A percentile compares a stretch with the other conserved stretches of the same genome.
Conservation (phyloP, 2,888 invertebrate species). For the Fissipunctia ypsillon region DNA sequence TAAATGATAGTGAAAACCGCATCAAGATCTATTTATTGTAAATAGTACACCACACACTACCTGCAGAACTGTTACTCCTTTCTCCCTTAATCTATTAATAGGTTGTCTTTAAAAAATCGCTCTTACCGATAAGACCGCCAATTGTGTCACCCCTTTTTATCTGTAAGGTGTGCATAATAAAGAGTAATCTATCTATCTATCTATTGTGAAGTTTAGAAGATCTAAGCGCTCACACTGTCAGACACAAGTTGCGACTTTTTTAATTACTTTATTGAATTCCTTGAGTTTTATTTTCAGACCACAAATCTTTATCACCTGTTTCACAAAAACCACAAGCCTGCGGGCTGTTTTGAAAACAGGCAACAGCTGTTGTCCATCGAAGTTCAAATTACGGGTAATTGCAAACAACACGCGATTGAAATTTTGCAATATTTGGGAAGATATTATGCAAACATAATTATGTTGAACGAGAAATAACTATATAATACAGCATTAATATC, state of each 20-base stretch:
- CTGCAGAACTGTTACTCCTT: too few species aligned
- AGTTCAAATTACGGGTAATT: neutral
- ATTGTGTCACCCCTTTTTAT: too few species aligned
- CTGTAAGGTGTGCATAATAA: too few species aligned
- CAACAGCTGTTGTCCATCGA: neutral
- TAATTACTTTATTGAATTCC: too few species aligned
- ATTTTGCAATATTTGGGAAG: constrained; percentile 2
- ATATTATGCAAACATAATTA: neutral
- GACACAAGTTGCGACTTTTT: too few species aligned
- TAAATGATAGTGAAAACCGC: neutral
- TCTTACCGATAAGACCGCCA: too few species aligned
- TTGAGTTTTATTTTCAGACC: neutral
- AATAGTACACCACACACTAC: too few species aligned
- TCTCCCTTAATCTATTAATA: too few species aligned
- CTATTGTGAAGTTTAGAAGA: neutral
- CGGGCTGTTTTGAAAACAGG: neutral
- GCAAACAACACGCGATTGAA: neutral
- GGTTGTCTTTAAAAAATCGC: too few species aligned
- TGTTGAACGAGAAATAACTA: neutral
- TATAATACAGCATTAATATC: neutral
- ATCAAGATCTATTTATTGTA: too few species aligned
- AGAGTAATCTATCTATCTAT: too few species aligned
- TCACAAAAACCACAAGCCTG: neutral
- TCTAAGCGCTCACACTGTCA: neutral
- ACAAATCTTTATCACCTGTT: constrained; percentile 14